Evolutionary conservation across 2,888 invertebrate species (phyloP), one percentile per base, ranked within the genome.

Genomic region (Digitonthophagus gazella): DNA sequence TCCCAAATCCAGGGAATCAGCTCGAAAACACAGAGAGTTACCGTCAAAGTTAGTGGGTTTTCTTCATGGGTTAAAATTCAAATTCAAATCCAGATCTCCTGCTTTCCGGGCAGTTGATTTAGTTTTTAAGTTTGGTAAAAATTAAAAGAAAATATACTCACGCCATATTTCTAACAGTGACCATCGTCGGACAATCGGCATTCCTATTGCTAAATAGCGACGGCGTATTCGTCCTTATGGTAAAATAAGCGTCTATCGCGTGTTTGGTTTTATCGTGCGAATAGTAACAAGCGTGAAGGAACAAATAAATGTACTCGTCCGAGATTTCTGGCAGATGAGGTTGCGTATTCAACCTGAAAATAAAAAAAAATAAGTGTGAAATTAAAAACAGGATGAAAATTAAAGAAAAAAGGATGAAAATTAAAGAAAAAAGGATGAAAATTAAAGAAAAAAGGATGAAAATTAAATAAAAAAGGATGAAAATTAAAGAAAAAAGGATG

Each of bases 281-380:
- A 75, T 83, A 85, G 73, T 82, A 83, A 71, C 84, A 84, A 69
- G 89, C 89, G 81, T 90, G 89, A 4, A 90, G 84, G 80, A 90
- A 90, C 72, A 90, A 81, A 74, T 87, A 82, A 70, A 90, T 82
- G 81, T 86, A 89, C 74, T 90, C 89, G 75, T 89, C 89, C 0
- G 87, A 85, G 73, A 89, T 85, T 75, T 86, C 83, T 0, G 88
- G 89, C 71, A 89, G 80, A 75, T 88, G 87, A 0, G 87, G 84
- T 78, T 89, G 89, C 19, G 85, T 82, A 58, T 85, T 83, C 81
- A 89, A 85, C 89, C 89, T 89, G 83, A 28, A 85, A 85, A 61
- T 28, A 72, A 69, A 16, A 54, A 56, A 69, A 22, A 22, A 66
- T 58, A 28, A 22, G 2, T 55, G 4, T n/a, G n/a, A n/a, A 64